Evolutionary conservation across 2,113 vertebrate species (phyloP).

Genomic region (Periophthalmus modestus): DNA sequence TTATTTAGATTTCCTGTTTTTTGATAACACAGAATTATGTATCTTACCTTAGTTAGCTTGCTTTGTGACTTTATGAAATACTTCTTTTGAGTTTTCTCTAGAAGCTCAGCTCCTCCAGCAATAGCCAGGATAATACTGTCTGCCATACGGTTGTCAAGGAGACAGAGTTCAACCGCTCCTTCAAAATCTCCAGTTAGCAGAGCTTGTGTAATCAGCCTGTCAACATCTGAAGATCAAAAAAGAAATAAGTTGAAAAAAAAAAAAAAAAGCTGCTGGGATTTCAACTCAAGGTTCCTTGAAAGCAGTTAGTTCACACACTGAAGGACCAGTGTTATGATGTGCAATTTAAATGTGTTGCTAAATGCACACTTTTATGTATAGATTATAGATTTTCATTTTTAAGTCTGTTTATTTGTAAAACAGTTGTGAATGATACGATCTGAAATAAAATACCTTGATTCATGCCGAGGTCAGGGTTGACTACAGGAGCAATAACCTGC

Average conservation of each 20-base stretch:
- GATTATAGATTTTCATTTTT: background rate
- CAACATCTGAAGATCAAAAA: conserved; percentile 80
- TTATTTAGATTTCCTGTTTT: background rate
- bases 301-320: no score
- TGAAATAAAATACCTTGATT: conserved; percentile 79
- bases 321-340: no score
- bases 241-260: background rate
- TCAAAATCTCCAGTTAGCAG: conserved; percentile 91
- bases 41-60: conserved; percentile 89
- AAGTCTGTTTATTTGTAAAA: background rate
- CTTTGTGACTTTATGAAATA: conserved; percentile 89
- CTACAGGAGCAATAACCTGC: conserved; percentile 42
- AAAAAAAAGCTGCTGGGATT: no score
- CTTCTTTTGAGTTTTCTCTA: conserved; percentile 89
- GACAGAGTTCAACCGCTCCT: conserved; percentile 91
- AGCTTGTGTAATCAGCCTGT: conserved; percentile 94
- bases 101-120: conserved; percentile 88
- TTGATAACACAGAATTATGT: background rate
- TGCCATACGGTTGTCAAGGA: conserved; percentile 94
- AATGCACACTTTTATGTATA: background rate
- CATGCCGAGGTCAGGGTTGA: conserved; percentile 81
- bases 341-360: no score
- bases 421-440: background rate
- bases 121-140: conserved; percentile 95
- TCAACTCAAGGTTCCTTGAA: no score